These are phyloP conservation scores for Cyrtonyx montezumae DNA, from an alignment of 2,113 vertebrate genomes.

Conservation along the genomic window DNA sequence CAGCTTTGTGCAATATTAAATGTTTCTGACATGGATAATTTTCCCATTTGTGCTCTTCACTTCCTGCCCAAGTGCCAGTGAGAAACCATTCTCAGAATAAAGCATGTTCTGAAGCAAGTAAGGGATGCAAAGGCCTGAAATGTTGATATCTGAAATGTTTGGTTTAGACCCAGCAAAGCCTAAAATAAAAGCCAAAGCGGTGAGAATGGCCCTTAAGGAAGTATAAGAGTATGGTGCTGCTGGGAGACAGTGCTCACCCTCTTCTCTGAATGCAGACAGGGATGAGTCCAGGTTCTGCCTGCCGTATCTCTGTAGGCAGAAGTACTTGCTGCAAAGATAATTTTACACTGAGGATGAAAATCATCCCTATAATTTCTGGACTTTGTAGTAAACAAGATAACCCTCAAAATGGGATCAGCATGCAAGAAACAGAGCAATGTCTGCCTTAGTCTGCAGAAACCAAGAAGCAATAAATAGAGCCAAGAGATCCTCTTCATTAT, in stretches of 20 bases:
- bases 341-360: not conserved
- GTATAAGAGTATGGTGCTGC: not conserved
- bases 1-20: not conserved
- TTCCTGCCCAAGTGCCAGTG: constrained; percentile 5
- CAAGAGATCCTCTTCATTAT: not conserved
- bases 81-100: constrained; percentile 1
- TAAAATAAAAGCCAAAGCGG: not conserved
- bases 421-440: not conserved
- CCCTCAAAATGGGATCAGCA: not conserved
- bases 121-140: not conserved
- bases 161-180: not conserved
- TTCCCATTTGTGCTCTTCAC: not conserved
- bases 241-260: not conserved
- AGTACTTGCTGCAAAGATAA: not conserved
- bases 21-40: not conserved
- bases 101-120: not conserved
- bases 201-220: not conserved
- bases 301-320: not conserved
- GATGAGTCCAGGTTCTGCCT: not conserved
- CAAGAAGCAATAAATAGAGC: not conserved
- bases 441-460: not conserved
- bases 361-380: not conserved
- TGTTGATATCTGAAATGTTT: not conserved
- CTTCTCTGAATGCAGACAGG: not conserved
- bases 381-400: not conserved